Conservation (phyloP, 2,113 vertebrate genomes). For the Grantiella picta region DNA sequence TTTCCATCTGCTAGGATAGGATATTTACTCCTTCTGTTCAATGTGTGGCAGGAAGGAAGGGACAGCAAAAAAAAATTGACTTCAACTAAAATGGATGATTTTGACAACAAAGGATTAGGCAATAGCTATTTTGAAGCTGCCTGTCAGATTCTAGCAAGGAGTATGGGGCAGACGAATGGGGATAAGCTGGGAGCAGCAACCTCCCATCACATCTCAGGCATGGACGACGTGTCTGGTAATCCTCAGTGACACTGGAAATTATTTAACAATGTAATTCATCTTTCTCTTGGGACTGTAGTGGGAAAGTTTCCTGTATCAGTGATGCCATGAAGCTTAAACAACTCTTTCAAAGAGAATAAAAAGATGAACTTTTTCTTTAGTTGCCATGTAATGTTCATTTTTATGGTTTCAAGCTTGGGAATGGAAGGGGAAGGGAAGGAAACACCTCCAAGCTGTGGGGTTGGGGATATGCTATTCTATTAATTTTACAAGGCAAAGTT, state of each 20-base stretch:
- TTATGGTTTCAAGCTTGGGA: not conserved
- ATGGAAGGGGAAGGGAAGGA: not conserved
- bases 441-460: not conserved
- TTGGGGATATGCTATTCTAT: not conserved
- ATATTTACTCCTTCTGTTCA: not conserved
- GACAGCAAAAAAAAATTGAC: fast-evolving
- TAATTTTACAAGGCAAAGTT: not conserved
- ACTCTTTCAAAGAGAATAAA: not conserved
- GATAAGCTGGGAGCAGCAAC: not conserved
- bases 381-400: not conserved
- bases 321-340: not conserved
- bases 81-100: not conserved
- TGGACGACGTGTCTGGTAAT: not conserved
- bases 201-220: not conserved
- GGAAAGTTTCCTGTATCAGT: not conserved
- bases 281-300: not conserved
- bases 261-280: not conserved
- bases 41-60: not conserved
- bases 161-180: fast-evolving
- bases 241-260: not conserved
- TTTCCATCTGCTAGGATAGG: not conserved
- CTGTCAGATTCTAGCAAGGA: not conserved
- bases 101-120: not conserved
- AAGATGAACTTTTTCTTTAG: not conserved
- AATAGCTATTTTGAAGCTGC: not conserved